Evolutionary conservation across 1,140 invertebrate species (phyloP).

Genomic region (Drosophila prosaltans): DNA sequence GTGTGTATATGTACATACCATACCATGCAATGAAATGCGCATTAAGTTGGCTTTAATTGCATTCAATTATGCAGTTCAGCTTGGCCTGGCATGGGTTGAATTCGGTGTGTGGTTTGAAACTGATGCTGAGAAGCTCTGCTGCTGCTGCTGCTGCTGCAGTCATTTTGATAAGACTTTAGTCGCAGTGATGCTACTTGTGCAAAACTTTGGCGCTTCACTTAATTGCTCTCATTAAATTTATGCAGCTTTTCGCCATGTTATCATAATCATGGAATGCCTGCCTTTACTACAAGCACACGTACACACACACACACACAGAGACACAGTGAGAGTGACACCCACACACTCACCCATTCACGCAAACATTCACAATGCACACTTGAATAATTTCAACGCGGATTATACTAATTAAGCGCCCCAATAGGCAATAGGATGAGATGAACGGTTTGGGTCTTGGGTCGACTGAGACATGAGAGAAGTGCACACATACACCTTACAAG

Average conservation of each 20-base stretch:
- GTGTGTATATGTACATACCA: not conserved
- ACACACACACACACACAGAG: conserved; percentile 23
- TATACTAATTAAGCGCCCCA: conserved; percentile 79
- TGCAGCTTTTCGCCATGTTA: conserved; percentile 63
- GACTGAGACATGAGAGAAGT: not conserved
- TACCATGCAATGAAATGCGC: conserved; percentile 62
- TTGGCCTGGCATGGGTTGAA: conserved; percentile 7
- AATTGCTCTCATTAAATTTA: conserved; percentile 78
- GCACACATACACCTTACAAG: conserved; percentile 32
- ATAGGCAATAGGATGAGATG: conserved; percentile 22
- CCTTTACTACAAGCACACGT: not conserved
- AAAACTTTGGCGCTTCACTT: conserved; percentile 72
- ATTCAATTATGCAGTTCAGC: conserved; percentile 73
- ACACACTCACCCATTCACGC: not conserved
- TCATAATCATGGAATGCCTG: conserved; percentile 50
- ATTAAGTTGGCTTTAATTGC: conserved; percentile 79
- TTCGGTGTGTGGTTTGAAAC: not conserved
- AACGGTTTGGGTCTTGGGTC: not conserved
- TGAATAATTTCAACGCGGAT: conserved; percentile 80
- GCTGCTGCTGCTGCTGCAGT: conserved; percentile 51
- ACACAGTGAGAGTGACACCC: too few species aligned
- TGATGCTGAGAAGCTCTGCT: conserved; percentile 28
- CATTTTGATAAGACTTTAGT: conserved; percentile 63
- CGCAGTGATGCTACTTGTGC: conserved; percentile 32
- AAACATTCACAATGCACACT: conserved; percentile 69